phyloP scores from a whole-genome alignment of 35 echinoderm and acorn worm genomes.

The Ptychodera flava region DNA sequence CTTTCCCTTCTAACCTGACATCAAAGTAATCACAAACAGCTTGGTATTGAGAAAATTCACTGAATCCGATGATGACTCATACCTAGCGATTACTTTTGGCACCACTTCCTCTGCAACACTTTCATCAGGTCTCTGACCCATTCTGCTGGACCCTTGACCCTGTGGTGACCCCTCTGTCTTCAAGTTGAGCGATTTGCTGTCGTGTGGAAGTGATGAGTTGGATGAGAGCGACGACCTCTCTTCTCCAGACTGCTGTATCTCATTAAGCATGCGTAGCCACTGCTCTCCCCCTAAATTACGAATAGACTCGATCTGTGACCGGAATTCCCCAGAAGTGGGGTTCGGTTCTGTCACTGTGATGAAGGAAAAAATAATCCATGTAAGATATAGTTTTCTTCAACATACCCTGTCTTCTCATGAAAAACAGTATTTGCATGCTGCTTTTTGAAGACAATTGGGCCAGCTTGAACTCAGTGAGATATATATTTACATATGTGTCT shows the following conservation, averaged over 20 bases:
- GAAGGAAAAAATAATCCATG: neutral
- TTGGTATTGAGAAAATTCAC: too few species aligned
- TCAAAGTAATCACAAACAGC: too few species aligned
- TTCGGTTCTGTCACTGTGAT: neutral
- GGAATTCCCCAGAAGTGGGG: constrained; percentile 32
- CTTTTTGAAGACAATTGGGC: too few species aligned
- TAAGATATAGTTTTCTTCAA: neutral
- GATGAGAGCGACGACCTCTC: neutral
- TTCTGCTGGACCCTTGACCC: neutral
- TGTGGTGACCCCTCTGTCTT: constrained; percentile 4
- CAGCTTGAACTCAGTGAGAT: too few species aligned
- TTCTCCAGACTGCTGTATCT: constrained; percentile 43
- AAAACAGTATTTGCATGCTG: too few species aligned
- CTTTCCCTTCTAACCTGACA: too few species aligned
- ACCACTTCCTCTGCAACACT: neutral
- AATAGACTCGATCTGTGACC: constrained; percentile 69
- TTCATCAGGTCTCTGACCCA: neutral
- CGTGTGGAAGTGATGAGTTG: neutral
- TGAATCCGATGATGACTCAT: too few species aligned
- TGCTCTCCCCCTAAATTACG: constrained; percentile 68
- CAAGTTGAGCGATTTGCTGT: neutral
- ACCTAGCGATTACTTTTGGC: too few species aligned
- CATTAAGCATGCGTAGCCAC: constrained; percentile 78
- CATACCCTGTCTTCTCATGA: too few species aligned
- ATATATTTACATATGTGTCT: too few species aligned